Conservation (phyloP, 2,888 invertebrate genomes). For the Lacanobia oleracea region DNA sequence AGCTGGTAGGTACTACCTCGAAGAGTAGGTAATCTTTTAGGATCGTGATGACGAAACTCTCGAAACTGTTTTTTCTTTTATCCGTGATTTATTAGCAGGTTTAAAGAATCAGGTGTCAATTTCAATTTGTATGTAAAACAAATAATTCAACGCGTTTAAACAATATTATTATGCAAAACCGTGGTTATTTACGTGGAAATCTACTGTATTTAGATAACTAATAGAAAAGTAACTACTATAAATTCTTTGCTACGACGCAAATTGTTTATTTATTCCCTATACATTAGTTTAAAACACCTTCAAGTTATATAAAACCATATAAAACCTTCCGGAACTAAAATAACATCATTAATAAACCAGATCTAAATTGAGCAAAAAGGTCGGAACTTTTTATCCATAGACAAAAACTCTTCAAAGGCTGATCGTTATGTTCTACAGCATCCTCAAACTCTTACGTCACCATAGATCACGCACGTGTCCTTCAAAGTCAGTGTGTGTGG, state of each 20-base stretch:
- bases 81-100: background rate
- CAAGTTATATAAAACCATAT: background rate
- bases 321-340: background rate
- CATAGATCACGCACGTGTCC: slow-evolving; percentile 31
- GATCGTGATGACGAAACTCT: slow-evolving; percentile 15
- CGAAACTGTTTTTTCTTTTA: slow-evolving; percentile 1
- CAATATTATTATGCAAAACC: slow-evolving; percentile 27
- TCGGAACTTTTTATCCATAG: slow-evolving; percentile 7
- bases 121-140: slow-evolving; percentile 21
- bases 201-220: slow-evolving; percentile 14
- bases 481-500: slow-evolving; percentile 34
- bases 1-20: background rate
- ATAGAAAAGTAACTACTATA: slow-evolving; percentile 17
- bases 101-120: background rate
- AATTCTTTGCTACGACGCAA: background rate
- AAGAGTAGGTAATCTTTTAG: slow-evolving; percentile 15
- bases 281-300: background rate
- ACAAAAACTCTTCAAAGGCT: slow-evolving; percentile 41
- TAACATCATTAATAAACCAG: background rate
- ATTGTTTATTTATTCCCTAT: slow-evolving; percentile 8
- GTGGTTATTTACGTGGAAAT: slow-evolving; percentile 22
- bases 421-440: slow-evolving; percentile 16
- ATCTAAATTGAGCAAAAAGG: slow-evolving; percentile 35
- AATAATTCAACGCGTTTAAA: slow-evolving; percentile 6
- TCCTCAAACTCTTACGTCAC: slow-evolving; percentile 46